phyloP scores from a whole-genome alignment of 1,140 invertebrate species.

The Drosophila tropicalis region DNA sequence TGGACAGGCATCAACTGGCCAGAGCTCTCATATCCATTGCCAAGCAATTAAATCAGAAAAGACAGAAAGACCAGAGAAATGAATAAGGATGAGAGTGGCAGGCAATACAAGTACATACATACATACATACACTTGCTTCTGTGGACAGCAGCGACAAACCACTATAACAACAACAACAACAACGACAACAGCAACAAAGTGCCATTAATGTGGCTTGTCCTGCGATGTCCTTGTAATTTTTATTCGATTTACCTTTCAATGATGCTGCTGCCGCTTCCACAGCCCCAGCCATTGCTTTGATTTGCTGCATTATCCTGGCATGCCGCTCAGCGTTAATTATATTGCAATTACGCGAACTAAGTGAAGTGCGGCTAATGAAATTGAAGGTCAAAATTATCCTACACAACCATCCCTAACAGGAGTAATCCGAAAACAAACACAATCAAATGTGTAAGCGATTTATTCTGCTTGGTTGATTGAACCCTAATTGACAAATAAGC shows the following conservation, averaged over 20 bases:
- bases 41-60: slow-evolving; percentile 3
- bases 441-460: background rate
- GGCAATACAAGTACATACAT: background rate
- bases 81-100: background rate
- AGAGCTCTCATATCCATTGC: slow-evolving; percentile 1
- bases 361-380: slow-evolving; percentile 8
- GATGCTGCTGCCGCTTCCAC: slow-evolving; percentile 4
- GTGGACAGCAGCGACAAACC: background rate
- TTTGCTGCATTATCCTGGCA: slow-evolving; percentile 51
- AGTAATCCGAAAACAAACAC: background rate
- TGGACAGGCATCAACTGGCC: background rate
- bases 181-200: background rate
- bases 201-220: slow-evolving; percentile 22
- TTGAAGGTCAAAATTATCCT: slow-evolving; percentile 18
- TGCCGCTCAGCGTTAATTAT: slow-evolving; percentile 57
- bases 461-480: background rate
- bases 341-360: slow-evolving; percentile 49
- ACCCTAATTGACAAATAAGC: slow-evolving; percentile 3
- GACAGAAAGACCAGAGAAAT: too few species aligned
- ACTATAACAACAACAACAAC: background rate
- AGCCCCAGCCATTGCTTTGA: slow-evolving; percentile 44
- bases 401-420: too few species aligned
- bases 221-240: slow-evolving; percentile 37
- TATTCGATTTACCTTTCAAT: slow-evolving; percentile 50
- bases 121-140: background rate